Percentiles rank a stretch among this genome's conserved stretches.
Conservation (phyloP, 2,888 invertebrate species). For the Ischnus inquisitorius region DNA sequence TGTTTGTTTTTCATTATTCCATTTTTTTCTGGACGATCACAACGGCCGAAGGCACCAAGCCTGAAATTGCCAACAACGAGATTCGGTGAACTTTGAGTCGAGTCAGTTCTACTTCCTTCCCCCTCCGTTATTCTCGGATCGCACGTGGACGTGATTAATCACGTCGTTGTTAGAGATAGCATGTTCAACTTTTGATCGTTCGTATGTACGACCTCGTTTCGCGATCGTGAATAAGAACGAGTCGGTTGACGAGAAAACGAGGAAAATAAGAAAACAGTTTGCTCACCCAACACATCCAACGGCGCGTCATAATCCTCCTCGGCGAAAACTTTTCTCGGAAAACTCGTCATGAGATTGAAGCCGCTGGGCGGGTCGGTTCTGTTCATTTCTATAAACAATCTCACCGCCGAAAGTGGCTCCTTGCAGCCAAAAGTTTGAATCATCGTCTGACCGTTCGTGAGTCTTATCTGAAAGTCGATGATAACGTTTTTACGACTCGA, state of each 20-base stretch:
- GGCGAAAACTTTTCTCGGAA: conserved; percentile 95
- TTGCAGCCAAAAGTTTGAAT: conserved; percentile 93
- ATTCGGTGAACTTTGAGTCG: conserved; percentile 48
- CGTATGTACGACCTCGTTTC: conserved; percentile 14
- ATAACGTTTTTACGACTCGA: not conserved
- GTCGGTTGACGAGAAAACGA: not conserved
- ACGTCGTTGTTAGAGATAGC: conserved; percentile 19
- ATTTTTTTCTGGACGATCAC: conserved; percentile 90
- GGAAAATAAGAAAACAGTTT: conserved; percentile 10
- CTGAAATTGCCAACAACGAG: conserved; percentile 85
- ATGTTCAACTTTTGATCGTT: conserved; percentile 30
- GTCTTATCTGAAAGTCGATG: conserved; percentile 88
- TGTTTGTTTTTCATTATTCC: conserved; percentile 70
- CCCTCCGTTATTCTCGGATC: conserved; percentile 13
- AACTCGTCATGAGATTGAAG: conserved; percentile 96
- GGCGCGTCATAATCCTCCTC: conserved; percentile 96
- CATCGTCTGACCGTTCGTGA: conserved; percentile 91
- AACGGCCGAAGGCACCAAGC: conserved; percentile 94
- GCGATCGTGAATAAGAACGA: conserved; percentile 16
- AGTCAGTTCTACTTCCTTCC: conserved; percentile 1
- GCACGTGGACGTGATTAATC: conserved; percentile 47
- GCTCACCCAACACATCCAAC: conserved; percentile 92
- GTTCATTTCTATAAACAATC: conserved; percentile 95
- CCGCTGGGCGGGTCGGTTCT: conserved; percentile 89
- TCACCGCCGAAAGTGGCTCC: conserved; percentile 96